A percentile compares a stretch with the other conserved stretches of the same genome.
Evolutionary conservation across 2,797 vertebrate species (phyloP).

Genomic region (Lepidocolaptes lacrymiger): DNA sequence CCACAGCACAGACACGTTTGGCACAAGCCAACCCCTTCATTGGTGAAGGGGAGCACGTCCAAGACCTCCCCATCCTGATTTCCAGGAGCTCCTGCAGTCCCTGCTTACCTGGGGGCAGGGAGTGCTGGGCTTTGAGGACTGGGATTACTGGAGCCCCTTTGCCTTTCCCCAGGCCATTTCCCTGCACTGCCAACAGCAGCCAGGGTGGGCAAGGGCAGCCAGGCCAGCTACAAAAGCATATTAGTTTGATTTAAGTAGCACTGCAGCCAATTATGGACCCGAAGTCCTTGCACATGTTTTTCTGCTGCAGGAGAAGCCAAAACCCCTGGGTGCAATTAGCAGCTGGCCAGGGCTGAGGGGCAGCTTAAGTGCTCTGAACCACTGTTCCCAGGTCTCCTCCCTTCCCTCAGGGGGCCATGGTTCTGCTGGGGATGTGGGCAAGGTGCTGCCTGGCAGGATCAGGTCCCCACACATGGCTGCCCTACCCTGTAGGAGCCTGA

Average conservation of each 20-base stretch:
- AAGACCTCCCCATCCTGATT: neutral
- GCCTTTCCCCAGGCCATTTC: neutral
- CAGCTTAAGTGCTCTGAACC: neutral
- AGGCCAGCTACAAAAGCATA: rapidly evolving
- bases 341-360: neutral
- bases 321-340: neutral
- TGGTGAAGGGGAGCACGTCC: neutral
- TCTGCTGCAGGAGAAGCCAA: neutral
- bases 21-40: neutral
- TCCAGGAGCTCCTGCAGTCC: neutral
- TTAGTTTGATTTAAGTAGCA: neutral
- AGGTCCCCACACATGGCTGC: rapidly evolving
- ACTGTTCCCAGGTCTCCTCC: neutral
- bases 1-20: neutral
- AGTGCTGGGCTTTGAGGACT: rapidly evolving
- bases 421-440: rapidly evolving
- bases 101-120: neutral
- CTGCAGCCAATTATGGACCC: neutral
- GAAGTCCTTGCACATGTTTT: neutral
- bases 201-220: neutral
- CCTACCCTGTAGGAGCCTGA: neutral
- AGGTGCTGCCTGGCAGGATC: neutral
- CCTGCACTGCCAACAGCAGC: neutral
- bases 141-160: rapidly evolving
- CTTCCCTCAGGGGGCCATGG: neutral